These are phyloP conservation scores for Acleris laterana DNA, from an alignment of 2,888 invertebrate genomes.

Conservation along the genomic window DNA sequence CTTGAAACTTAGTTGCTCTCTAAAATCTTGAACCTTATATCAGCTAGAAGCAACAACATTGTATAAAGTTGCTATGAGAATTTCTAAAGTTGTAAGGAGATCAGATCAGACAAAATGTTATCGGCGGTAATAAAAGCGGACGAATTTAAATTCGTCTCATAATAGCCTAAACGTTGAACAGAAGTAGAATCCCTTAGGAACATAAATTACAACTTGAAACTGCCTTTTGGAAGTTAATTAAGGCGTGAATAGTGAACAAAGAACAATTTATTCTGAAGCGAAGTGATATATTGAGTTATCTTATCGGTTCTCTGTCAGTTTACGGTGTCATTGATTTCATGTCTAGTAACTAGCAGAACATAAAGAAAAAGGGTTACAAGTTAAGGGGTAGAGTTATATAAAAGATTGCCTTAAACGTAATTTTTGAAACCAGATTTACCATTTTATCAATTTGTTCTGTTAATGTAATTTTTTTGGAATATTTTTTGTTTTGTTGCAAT, in stretches of 20 bases:
- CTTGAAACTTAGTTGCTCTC: slow-evolving; percentile 9
- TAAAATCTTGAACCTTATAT: background rate
- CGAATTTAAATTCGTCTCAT: slow-evolving; percentile 1
- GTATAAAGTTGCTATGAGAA: slow-evolving; percentile 3
- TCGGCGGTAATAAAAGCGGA: background rate
- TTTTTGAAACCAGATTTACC: too few species aligned
- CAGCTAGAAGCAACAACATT: slow-evolving; percentile 1
- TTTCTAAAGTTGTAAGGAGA: background rate
- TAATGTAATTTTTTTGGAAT: too few species aligned
- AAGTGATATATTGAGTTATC: background rate
- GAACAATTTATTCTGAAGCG: slow-evolving; percentile 6
- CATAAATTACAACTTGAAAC: slow-evolving; percentile 19
- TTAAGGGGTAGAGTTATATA: too few species aligned
- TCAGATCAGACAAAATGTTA: slow-evolving; percentile 2
- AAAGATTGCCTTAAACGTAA: too few species aligned
- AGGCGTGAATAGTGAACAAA: slow-evolving; percentile 23
- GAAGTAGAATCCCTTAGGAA: slow-evolving; percentile 1
- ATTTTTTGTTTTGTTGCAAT: too few species aligned
- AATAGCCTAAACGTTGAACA: slow-evolving; percentile 8
- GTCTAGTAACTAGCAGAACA: too few species aligned
- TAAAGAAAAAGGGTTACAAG: too few species aligned
- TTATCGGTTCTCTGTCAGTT: background rate
- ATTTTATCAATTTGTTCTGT: too few species aligned
- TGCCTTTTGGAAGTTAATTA: slow-evolving; percentile 20
- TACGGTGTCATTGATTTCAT: too few species aligned